Conservation (phyloP, 2,888 invertebrate species). For the Caenorhabditis becei region DNA sequence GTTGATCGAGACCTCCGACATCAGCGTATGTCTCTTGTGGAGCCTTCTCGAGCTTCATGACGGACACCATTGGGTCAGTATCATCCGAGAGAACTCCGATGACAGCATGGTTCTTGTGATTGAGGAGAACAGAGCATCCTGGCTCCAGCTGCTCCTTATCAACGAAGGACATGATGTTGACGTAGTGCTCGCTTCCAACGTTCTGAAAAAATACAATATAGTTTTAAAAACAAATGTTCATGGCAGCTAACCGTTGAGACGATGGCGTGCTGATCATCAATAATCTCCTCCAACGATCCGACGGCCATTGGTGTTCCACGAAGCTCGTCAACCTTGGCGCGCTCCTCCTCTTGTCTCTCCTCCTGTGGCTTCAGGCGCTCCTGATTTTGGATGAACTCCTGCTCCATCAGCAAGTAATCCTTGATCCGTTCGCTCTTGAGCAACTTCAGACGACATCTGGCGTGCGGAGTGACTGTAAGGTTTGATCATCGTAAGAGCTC, state of each 20-base stretch:
- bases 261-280: slow-evolving; percentile 99
- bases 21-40: slow-evolving; percentile 98
- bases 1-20: slow-evolving; percentile 86
- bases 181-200: slow-evolving; percentile 99
- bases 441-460: slow-evolving; percentile 94
- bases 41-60: slow-evolving; percentile 99
- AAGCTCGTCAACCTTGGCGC: slow-evolving; percentile 88
- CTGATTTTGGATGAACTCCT: slow-evolving; percentile 98
- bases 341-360: slow-evolving; percentile 91
- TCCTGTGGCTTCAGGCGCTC: slow-evolving; percentile 98
- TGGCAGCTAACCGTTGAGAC: slow-evolving; percentile 84
- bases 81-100: slow-evolving; percentile 99
- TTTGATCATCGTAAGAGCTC: background rate
- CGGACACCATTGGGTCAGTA: slow-evolving; percentile 99
- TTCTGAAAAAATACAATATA: slow-evolving; percentile 69
- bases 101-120: slow-evolving; percentile 98
- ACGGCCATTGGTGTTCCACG: slow-evolving; percentile 99
- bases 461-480: slow-evolving; percentile 92
- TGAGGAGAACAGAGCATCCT: slow-evolving; percentile 96
- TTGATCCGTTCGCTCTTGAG: slow-evolving; percentile 97
- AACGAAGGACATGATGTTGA: slow-evolving; percentile 98
- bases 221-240: background rate
- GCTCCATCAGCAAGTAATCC: slow-evolving; percentile 98
- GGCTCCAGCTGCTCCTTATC: slow-evolving; percentile 99
- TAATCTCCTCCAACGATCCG: slow-evolving; percentile 98